These are phyloP conservation scores for Euphydryas editha DNA, from an alignment of 2,888 invertebrate species.

Conservation along the genomic window DNA sequence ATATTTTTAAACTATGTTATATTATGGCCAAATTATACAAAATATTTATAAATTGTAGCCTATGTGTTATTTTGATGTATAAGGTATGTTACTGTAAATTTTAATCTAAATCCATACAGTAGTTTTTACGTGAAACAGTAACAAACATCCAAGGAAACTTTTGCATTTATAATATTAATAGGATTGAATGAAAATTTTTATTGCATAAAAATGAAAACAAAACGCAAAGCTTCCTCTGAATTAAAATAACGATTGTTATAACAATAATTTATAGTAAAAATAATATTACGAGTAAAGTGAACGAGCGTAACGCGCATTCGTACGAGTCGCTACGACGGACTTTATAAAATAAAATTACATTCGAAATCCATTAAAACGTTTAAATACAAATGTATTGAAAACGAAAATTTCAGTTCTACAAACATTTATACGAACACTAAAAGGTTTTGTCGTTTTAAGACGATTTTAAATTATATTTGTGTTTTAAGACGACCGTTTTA, in stretches of 20 bases:
- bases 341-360: conserved; percentile 18
- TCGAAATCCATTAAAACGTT: conserved; percentile 28
- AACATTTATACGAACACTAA: conserved; percentile 28
- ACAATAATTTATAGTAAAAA: neutral
- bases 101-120: too few species aligned
- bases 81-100: too few species aligned
- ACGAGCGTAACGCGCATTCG: neutral
- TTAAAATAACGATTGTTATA: neutral
- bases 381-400: conserved; percentile 26
- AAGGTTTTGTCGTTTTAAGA: conserved; percentile 29
- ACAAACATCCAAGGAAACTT: too few species aligned
- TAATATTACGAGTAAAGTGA: neutral
- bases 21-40: too few species aligned
- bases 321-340: conserved; percentile 12
- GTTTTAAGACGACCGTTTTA: neutral
- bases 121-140: too few species aligned
- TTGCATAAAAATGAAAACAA: neutral
- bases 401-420: conserved; percentile 22
- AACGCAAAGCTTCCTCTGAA: neutral
- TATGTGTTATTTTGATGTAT: too few species aligned
- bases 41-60: too few species aligned
- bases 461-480: conserved; percentile 15
- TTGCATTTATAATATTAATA: too few species aligned
- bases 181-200: too few species aligned
- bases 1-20: too few species aligned